Conservation (phyloP, 2,797 vertebrate species). For the Acipenser oxyrinchus region DNA sequence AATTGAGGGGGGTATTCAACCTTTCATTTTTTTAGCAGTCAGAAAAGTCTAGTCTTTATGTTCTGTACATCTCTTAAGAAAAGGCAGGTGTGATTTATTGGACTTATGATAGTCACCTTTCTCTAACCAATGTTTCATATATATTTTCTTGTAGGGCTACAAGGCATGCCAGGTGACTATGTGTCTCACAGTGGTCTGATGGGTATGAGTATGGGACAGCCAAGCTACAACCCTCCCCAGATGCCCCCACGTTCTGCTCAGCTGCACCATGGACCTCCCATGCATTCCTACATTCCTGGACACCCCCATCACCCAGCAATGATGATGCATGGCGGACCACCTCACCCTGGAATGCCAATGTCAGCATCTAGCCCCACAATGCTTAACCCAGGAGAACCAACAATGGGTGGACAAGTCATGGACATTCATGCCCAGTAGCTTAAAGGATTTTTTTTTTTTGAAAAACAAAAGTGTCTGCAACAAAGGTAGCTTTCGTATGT, state of each 20-base stretch:
- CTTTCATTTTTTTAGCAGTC: no score
- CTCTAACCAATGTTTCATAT: constrained; percentile 31
- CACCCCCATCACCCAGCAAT: constrained; percentile 77
- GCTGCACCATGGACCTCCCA: constrained; percentile 72
- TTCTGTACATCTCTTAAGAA: no score
- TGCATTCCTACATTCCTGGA: constrained; percentile 81
- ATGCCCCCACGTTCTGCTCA: constrained; percentile 75
- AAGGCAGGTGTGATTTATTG: no score
- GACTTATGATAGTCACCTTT: not conserved
- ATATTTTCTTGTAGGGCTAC: constrained; percentile 68
- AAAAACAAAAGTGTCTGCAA: constrained; percentile 48
- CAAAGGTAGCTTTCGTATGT: constrained; percentile 61
- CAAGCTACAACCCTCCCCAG: constrained; percentile 69
- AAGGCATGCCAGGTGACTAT: constrained; percentile 82
- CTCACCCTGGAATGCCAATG: constrained; percentile 80
- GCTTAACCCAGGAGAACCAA: constrained; percentile 70
- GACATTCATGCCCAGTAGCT: constrained; percentile 79
- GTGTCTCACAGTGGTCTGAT: constrained; percentile 80
- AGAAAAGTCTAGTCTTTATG: no score
- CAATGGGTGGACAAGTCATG: constrained; percentile 77
- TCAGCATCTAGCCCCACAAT: constrained; percentile 73
- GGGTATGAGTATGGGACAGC: constrained; percentile 78
- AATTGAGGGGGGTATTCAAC: no score
- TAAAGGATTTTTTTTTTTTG: constrained; percentile 56
- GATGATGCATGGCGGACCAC: constrained; percentile 81